Percentiles rank a stretch among this genome's conserved stretches.
These are phyloP conservation scores for Trachops cirrhosus DNA, from an alignment of 2,797 vertebrate species.

Conservation along the genomic window DNA sequence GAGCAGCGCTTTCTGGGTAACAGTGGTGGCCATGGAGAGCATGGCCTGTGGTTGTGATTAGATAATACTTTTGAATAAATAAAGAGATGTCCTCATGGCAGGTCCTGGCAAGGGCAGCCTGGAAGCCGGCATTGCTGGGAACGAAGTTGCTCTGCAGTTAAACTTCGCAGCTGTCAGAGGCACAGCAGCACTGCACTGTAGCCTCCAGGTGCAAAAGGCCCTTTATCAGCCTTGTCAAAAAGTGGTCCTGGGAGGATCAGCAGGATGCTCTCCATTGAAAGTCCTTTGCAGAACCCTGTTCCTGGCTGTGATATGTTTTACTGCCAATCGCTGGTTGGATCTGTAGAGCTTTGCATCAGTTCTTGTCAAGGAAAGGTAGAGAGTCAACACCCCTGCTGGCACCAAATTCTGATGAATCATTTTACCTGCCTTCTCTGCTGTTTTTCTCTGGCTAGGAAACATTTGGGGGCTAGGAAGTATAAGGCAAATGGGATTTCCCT, in stretches of 20 bases:
- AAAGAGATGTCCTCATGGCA: conserved; percentile 18
- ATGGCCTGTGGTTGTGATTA: conserved; percentile 39
- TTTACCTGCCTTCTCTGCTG: neutral
- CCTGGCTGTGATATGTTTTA: neutral
- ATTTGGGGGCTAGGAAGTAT: neutral
- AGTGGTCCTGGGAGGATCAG: neutral
- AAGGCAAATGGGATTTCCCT: conserved; percentile 14
- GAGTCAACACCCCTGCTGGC: neutral
- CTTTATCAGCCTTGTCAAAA: conserved; percentile 21
- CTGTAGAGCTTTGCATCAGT: neutral
- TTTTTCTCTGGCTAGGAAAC: neutral
- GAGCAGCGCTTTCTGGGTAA: neutral
- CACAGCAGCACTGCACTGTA: neutral
- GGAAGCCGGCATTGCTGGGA: neutral
- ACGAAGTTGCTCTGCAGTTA: conserved; percentile 44
- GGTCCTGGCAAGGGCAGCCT: conserved; percentile 44
- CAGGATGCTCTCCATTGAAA: neutral
- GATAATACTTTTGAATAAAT: conserved; percentile 47
- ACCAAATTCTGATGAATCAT: neutral
- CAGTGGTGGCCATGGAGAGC: neutral
- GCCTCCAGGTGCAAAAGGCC: conserved; percentile 57
- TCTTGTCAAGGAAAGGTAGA: neutral
- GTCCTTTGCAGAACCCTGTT: neutral
- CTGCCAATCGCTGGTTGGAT: neutral
- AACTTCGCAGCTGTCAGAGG: conserved; percentile 32